phyloP scores from a whole-genome alignment of 2,888 invertebrate genomes.

The Pecten maximus region DNA sequence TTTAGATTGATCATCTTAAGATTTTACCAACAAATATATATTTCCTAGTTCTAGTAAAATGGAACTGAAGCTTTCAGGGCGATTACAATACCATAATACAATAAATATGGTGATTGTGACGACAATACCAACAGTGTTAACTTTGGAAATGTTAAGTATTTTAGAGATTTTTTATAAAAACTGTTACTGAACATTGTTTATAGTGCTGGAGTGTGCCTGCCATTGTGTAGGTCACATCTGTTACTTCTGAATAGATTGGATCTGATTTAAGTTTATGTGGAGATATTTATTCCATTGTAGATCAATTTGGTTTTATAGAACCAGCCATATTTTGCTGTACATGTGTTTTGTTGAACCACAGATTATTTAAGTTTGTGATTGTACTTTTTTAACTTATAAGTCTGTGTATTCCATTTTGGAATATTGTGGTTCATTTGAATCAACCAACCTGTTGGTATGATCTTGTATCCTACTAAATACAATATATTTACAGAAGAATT shows the following conservation, averaged over 20 bases:
- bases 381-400: background rate
- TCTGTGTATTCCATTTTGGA: background rate
- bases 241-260: background rate
- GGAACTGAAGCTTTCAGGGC: background rate
- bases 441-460: background rate
- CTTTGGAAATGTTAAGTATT: background rate
- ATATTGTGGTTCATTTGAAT: background rate
- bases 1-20: too few relatives aligned
- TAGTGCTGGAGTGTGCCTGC: background rate
- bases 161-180: slow-evolving; percentile 1
- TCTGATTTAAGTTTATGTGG: background rate
- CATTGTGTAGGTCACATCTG: background rate
- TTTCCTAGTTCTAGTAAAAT: background rate
- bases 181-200: background rate
- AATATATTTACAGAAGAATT: too few relatives aligned
- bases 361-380: background rate
- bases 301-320: background rate
- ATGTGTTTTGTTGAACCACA: background rate
- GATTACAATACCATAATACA: background rate
- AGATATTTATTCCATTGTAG: background rate
- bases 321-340: background rate
- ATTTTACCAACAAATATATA: too few relatives aligned
- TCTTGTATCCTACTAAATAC: background rate
- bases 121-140: background rate
- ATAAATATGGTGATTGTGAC: background rate